Base-by-base conservation (phyloP, 37 sponge, comb jelly and placozoan species). In the Ephydatia muelleri region DNA sequence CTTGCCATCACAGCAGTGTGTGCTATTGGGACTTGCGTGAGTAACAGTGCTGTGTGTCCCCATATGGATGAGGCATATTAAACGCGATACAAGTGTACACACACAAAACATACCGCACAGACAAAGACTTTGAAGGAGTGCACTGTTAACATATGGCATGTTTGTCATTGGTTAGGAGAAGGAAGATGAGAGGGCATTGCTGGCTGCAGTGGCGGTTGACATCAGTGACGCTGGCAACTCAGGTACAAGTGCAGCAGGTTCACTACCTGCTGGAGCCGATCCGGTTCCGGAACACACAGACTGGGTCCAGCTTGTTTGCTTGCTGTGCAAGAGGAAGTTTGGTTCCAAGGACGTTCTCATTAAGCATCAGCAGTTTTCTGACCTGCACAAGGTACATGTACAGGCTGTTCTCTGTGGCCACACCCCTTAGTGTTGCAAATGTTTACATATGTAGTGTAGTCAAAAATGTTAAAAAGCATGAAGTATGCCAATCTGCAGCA, bases 311-410 rank as follows among this genome's bases (percentile, higher is more conserved):
- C 83, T 98, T 28, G 93, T 95, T 30, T 98, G 99, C 70, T 90
- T 98, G 34, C 91, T 98, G 37, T 98, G 99, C 78, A 94, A 96
- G 92, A 86, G 99, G 77, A 94, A 94, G 92, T 98, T 98, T 80
- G 81, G 83, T 21, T 88, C 83, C 16, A 80, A 75, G 38, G 95
- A 96, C 22, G 78, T 80, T 23, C 92, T 98, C 14, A 35, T 92
- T 23, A 92, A 95, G 32, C 99, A 98, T 75, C 92, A 95, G 68
- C 87, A 96, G 88, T 82, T 95, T 64, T 98, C 99, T 25, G 93
- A 91, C 35, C 90, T 98, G 3, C 99, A 98, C 80, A 98, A 96
- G 89, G 94, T 93, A 68, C 14, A 57, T 47, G 75, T 37, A 26
- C n/a, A n/a, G n/a, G n/a, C n/a, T n/a, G n/a, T n/a, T n/a, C n/a